Base-by-base conservation (phyloP, 2,113 vertebrate genomes). In the Mormyrus lacerda region DNA sequence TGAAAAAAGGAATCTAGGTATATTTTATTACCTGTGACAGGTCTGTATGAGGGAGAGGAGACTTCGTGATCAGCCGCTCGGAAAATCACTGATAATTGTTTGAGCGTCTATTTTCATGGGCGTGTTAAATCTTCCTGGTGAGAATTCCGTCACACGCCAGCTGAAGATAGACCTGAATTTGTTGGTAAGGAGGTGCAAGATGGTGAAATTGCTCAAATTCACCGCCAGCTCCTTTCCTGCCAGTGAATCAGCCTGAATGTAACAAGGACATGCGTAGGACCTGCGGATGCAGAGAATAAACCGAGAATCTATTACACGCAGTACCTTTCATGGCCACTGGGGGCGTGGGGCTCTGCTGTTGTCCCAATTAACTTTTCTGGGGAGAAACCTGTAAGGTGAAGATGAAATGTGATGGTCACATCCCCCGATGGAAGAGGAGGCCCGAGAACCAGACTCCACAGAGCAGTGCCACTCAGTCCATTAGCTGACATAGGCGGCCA, bases 11-110 rank as follows among this genome's bases (percentile, higher is more conserved):
- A 47, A 45, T n/a, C 82, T 24, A 47, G 24, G 21, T 45, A 47
- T 84, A 45, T 84, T 84, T 84, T 47, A 84, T 84, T 47, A 84
- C 44, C 42, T 84, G 21, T 47, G 82, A 84, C 82, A 84, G 44
- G 82, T 84, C 27, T 47, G 42, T n/a, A 45, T 19, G 82, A 24
- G 39, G 44, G 82, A 84, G 44, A 45, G 39, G 82, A 44, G 44
- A n/a, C 31, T 19, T 8, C 0, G 44, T n/a, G 19, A 47, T n/a
- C 82, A 84, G 82, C 44, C 82, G 1, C 42, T 47, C 6, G 82
- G 85, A 87, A 87, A 53, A 87, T 87, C 21, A 31, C 48, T 53
- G 50, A 87, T 87, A 87, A 87, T 53, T 87, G 85, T 53, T 51
- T 53, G 48, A 87, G 50, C 50, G 27, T 35, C 85, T 42, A 15